Evolutionary conservation across 2,797 vertebrate genomes (phyloP).

Genomic region (Rhinoraja longicauda): DNA sequence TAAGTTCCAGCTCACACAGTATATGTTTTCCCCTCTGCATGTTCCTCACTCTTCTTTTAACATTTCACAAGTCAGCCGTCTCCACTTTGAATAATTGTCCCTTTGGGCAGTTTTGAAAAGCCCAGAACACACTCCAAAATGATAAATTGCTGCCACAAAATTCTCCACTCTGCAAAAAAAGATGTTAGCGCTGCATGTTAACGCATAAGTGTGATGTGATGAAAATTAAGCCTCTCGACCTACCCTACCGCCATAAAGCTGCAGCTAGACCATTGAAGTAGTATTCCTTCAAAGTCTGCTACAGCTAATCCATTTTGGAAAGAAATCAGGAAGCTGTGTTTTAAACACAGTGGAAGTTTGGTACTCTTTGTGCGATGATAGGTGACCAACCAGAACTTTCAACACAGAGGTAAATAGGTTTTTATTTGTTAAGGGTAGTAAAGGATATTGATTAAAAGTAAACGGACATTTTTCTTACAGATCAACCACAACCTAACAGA

Average conservation of each 20-base stretch:
- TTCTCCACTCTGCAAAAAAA: background rate
- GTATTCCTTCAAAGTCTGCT: too few species aligned
- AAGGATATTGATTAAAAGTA: background rate
- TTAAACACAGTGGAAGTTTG: background rate
- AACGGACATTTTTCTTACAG: background rate
- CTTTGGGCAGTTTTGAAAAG: conserved; percentile 47
- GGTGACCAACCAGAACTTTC: background rate
- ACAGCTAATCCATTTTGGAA: background rate
- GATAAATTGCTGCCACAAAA: conserved; percentile 46
- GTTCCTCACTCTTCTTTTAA: conserved; percentile 24
- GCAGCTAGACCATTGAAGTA: too few species aligned
- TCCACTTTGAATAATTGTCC: conserved; percentile 48
- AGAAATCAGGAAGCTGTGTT: background rate
- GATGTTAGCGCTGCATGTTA: background rate
- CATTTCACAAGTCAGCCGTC: conserved; percentile 43
- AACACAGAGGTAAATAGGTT: background rate
- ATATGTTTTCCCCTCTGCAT: background rate
- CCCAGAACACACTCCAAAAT: conserved; percentile 44
- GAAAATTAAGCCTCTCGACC: background rate
- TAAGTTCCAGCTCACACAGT: conserved; percentile 36
- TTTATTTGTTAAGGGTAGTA: background rate
- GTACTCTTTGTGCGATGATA: background rate
- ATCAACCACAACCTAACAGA: background rate
- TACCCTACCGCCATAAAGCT: background rate
- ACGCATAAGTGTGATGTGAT: background rate